Evolutionary conservation across 1,140 invertebrate species (phyloP), one percentile per base, ranked within the genome.

Genomic region (Diachasma alloeum): DNA sequence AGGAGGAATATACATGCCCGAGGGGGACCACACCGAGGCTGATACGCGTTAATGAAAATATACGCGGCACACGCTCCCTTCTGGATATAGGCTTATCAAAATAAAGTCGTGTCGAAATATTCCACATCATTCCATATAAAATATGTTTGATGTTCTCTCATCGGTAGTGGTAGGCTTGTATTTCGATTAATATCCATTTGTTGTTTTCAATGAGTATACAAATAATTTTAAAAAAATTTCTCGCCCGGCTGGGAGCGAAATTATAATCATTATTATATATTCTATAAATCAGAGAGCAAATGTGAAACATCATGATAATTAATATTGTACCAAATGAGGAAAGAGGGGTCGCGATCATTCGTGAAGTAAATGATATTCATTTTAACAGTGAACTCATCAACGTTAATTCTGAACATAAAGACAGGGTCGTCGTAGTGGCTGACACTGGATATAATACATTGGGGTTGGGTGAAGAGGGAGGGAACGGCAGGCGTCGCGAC

Each of bases 41-140:
- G 78, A 79, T 79, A 83, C 78, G 77, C 83, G 81, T 85, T 85
- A 85, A 85, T 85, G 83, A 85, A 85, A 85, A 85, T 83, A 83
- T 83, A 85, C 81, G 81, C 77, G 74, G 78, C 69, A 81, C 69
- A 81, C 76, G 74, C 79, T 79, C 78, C 76, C 78, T 80, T 75
- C 9, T 73, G 73, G 11, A 53, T 78, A 78, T 78, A 72, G 76
- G 77, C 74, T 80, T 83, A 79, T 31, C 31, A 31, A 31, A 31
- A 31, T 31, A 31, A 31, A 31, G 31, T 31, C 31, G 31, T 31
- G 31, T 31, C 31, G 31, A 31, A 31, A 31, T 31, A 83, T 83
- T 83, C 81, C 80, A 80, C 79, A 82, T 83, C 31, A 82, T 83
- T 81, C 72, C 78, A 36, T 80, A 77, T 77, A 79, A 80, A 76